A percentile compares a stretch with the other conserved stretches of the same genome.
phyloP scores from a whole-genome alignment of 2,113 vertebrate species.

The Anguilla japonica region DNA sequence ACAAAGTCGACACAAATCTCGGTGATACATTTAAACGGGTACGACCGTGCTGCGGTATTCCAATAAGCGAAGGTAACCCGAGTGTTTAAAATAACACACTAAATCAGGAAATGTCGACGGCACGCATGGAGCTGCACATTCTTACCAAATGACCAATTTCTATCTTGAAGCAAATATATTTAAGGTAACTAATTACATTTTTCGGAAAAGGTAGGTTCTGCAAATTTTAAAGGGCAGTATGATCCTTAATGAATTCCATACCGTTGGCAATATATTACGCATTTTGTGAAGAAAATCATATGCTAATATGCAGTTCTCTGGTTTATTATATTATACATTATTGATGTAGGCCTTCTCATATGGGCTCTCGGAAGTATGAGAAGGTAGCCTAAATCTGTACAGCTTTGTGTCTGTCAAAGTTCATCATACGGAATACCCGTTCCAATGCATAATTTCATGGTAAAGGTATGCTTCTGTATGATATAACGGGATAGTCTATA shows the following conservation, averaged over 20 bases:
- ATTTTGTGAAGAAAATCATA: constrained; percentile 65
- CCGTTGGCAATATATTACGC: constrained; percentile 68
- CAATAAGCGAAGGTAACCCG: constrained; percentile 65
- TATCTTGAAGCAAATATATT: constrained; percentile 86
- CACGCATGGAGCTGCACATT: constrained; percentile 80
- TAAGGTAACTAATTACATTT: constrained; percentile 97
- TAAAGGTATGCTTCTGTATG: constrained; percentile 18
- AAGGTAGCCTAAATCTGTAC: constrained; percentile 22
- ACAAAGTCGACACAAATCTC: constrained; percentile 64
- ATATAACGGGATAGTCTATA: constrained; percentile 21
- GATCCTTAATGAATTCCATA: constrained; percentile 63
- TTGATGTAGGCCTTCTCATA: constrained; percentile 51
- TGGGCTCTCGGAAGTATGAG: constrained; percentile 54
- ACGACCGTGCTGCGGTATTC: constrained; percentile 49
- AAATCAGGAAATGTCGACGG: constrained; percentile 92
- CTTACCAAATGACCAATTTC: constrained; percentile 79
- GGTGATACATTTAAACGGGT: constrained; percentile 62
- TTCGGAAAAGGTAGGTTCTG: constrained; percentile 77
- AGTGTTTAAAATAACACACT: constrained; percentile 77
- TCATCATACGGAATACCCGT: constrained; percentile 16
- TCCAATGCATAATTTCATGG: constrained; percentile 25
- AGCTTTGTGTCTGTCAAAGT: constrained; percentile 30
- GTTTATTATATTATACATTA: constrained; percentile 69
- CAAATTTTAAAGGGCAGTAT: constrained; percentile 71
- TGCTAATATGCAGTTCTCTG: constrained; percentile 62